Percentiles rank a stretch among this genome's conserved stretches.
These are phyloP conservation scores for Caenorhabditis zanzibari DNA, from an alignment of 2,888 invertebrate species.

Conservation along the genomic window DNA sequence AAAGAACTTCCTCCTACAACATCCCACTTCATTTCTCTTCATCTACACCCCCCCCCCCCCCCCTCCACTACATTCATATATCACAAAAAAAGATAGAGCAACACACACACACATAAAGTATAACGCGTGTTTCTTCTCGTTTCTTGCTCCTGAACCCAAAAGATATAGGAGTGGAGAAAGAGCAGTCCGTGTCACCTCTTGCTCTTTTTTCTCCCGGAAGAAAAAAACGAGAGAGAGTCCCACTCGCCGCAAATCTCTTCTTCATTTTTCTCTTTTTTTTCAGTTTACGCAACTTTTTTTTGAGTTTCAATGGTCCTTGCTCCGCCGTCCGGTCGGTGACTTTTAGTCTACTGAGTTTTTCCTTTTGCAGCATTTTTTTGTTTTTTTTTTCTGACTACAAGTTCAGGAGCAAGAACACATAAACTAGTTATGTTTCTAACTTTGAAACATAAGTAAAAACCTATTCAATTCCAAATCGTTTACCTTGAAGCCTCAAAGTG, in stretches of 20 bases:
- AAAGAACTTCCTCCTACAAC: neutral
- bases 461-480: too few species aligned
- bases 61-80: conserved; percentile 43
- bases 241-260: conserved; percentile 53
- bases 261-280: conserved; percentile 38
- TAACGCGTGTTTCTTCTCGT: conserved; percentile 57
- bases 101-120: conserved; percentile 55
- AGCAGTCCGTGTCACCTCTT: conserved; percentile 62
- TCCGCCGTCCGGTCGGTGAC: neutral
- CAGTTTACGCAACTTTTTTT: conserved; percentile 49
- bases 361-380: neutral
- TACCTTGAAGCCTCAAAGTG: too few species aligned
- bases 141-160: conserved; percentile 24
- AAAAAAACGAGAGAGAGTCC: conserved; percentile 31
- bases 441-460: too few species aligned
- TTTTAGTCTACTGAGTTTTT: conserved; percentile 18
- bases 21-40: conserved; percentile 3
- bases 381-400: neutral
- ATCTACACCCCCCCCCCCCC: neutral
- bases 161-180: conserved; percentile 24
- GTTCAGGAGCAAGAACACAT: neutral
- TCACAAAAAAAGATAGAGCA: conserved; percentile 56
- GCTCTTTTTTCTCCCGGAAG: conserved; percentile 27
- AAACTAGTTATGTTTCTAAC: too few species aligned
- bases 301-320: conserved; percentile 44